Evolutionary conservation across 92 coral and sea anemone genomes (phyloP), one percentile per base, ranked within the genome.

Genomic region (Metridium senile): DNA sequence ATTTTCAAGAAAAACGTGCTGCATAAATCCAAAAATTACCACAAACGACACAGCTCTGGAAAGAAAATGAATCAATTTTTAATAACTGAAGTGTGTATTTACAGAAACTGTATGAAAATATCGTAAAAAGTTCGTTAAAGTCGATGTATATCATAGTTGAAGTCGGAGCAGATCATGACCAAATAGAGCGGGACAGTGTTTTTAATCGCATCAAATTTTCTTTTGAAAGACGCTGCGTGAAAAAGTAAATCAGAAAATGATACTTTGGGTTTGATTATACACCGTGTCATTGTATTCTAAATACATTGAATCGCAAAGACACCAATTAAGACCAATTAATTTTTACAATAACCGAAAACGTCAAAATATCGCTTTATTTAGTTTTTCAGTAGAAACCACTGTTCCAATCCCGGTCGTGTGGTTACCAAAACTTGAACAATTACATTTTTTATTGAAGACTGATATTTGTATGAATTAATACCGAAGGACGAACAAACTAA

Each of bases 271-370:
- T 71, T 78, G 6, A 79, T 67, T 46, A 66, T 69, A 43, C 29
- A 61, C 77, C 70, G 17, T 39, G 62, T 4, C 78, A 85, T 79
- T 86, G 88, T 92, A 70, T 83, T 63, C 91, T 82, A 92, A 89
- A 81, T 72, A 89, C 97, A 82, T 92, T 92, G 97, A 86, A 89
- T 92, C 86, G 76, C 93, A 89, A 78, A 89, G 93, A 92, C 93
- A 85, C 69, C 93, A 92, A 92, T 92, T 92, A 92, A 81, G 76
- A 75, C 71, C 93, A 92, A 92, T 92, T 92, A 92, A 92, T 92
- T 82, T 92, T 83, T 92, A 85, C 89, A 82, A 89, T 89, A 85
- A 88, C 78, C 78, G 87, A 87, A 91, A 91, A 89, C 85, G 93
- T 91, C 97, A 91, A 83, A 82, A 70, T 75, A 59, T 83, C 83